A percentile compares a stretch with the other conserved stretches of the same genome.
These are phyloP conservation scores for Philereme transversata DNA, from an alignment of 2,888 invertebrate species.

Conservation along the genomic window DNA sequence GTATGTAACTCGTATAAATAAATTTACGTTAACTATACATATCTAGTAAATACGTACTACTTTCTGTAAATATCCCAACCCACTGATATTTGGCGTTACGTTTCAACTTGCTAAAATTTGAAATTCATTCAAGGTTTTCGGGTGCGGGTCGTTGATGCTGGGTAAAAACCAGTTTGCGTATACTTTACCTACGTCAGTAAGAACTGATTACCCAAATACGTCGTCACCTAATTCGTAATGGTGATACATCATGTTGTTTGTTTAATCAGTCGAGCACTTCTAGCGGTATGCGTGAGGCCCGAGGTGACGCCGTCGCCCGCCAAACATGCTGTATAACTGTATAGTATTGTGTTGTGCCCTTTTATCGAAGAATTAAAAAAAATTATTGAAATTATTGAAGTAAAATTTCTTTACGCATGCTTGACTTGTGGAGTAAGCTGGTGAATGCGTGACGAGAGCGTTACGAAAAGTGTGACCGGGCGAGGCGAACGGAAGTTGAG, in stretches of 20 bases:
- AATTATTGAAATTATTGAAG: no score
- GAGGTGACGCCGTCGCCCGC: constrained; percentile 23
- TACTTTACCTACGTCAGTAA: constrained; percentile 26
- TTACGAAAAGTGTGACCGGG: no score
- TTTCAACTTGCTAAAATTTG: constrained; percentile 14
- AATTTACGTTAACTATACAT: no score
- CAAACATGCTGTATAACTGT: constrained; percentile 30
- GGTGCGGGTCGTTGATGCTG: constrained; percentile 21
- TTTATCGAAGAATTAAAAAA: no score
- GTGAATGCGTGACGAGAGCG: no score
- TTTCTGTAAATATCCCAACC: not conserved
- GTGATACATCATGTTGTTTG: constrained; percentile 35
- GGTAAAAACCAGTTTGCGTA: constrained; percentile 24
- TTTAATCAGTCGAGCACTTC: constrained; percentile 28
- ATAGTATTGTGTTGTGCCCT: constrained; percentile 42
- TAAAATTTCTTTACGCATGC: no score
- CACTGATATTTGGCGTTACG: not conserved
- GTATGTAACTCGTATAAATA: no score
- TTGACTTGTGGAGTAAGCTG: no score
- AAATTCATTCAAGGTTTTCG: constrained; percentile 24
- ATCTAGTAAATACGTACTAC: no score
- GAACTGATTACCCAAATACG: constrained; percentile 9
- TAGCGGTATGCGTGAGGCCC: constrained; percentile 25
- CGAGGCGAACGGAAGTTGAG: no score
- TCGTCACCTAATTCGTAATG: constrained; percentile 32